phyloP scores from a whole-genome alignment of 1,140 invertebrate genomes.

The Euborellia annulipes region DNA sequence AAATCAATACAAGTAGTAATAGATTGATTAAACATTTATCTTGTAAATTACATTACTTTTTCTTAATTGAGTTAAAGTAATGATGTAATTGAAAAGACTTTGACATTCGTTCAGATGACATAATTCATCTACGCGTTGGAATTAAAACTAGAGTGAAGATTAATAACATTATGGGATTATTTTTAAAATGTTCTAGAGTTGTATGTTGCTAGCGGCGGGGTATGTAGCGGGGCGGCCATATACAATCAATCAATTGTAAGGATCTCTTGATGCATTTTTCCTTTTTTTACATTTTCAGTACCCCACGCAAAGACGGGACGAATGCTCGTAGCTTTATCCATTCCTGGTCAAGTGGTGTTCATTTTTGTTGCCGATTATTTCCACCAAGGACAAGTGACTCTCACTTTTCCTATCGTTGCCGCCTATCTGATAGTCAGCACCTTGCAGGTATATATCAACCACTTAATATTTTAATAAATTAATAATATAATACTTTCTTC shows the following conservation, averaged over 20 bases:
- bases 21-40: too few species aligned
- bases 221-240: too few species aligned
- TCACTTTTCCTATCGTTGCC: constrained; percentile 41
- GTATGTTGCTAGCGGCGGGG: neutral
- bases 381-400: constrained; percentile 36
- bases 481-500: too few species aligned
- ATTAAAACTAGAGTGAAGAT: too few species aligned
- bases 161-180: neutral
- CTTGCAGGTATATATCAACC: constrained; percentile 45
- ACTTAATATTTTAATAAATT: too few species aligned
- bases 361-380: constrained; percentile 65
- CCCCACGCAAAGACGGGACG: constrained; percentile 64
- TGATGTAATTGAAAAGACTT: too few species aligned
- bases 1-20: too few species aligned
- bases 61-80: too few species aligned
- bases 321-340: constrained; percentile 66
- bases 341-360: constrained; percentile 88
- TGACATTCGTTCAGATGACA: too few species aligned
- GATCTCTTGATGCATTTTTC: neutral
- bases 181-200: neutral
- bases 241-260: neutral
- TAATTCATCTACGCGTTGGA: too few species aligned
- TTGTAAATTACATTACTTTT: too few species aligned
- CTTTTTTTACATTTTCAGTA: constrained; percentile 32
- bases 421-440: constrained; percentile 50